Evolutionary conservation across 2,113 vertebrate genomes (phyloP).

Genomic region (Pitta sordida): DNA sequence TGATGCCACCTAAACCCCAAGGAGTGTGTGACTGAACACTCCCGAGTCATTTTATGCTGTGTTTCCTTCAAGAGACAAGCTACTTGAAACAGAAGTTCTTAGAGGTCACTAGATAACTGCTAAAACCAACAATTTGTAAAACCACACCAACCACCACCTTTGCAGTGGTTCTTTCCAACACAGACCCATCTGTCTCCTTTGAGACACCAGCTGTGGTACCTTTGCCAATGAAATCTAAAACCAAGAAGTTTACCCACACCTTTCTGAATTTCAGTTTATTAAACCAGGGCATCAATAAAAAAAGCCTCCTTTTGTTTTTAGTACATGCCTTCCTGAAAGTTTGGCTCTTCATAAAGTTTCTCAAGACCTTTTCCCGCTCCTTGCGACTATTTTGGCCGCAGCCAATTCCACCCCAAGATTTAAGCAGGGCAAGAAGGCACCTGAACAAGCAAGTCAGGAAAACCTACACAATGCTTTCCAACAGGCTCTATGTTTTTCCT

Average conservation of each 20-base stretch:
- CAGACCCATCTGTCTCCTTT: not conserved
- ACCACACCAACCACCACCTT: not conserved
- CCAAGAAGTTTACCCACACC: not conserved
- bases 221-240: not conserved
- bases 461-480: conserved; percentile 48
- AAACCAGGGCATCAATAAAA: not conserved
- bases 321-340: not conserved
- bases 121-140: not conserved
- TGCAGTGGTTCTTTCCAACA: not conserved
- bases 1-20: not conserved
- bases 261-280: not conserved
- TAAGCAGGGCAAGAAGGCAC: conserved; percentile 17
- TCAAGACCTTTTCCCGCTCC: not conserved
- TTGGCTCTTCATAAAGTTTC: not conserved
- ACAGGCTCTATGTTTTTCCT: conserved; percentile 11
- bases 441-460: conserved; percentile 56
- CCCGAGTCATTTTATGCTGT: not conserved
- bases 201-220: not conserved
- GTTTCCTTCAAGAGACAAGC: not conserved
- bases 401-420: conserved; percentile 2
- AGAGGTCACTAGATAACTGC: not conserved
- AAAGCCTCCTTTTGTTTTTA: conserved; percentile 29
- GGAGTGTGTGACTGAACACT: not conserved
- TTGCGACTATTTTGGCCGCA: conserved; percentile 2
- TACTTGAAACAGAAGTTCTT: not conserved